Base-by-base conservation (phyloP, 2,888 invertebrate species). In the Eupithecia subumbrata region DNA sequence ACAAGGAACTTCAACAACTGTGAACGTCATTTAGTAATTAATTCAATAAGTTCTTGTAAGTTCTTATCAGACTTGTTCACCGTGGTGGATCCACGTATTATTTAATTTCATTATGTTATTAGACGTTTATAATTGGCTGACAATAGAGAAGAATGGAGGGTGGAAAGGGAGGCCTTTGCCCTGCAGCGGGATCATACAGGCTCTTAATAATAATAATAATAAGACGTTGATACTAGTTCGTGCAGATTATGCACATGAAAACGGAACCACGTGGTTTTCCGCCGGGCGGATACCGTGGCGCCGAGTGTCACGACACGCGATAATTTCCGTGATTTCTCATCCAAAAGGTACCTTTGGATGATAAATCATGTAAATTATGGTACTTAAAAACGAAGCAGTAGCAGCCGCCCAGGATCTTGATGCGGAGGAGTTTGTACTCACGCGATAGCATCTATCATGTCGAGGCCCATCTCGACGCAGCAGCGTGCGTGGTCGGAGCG, bases 401-500 rank as follows among this genome's bases (percentile, higher is more conserved):
- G 88, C 97, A 98, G 92, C 98, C 98, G 71, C 98, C 98, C 82
- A 97, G 95, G 87, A 97, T 97, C 94, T 97, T 97, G 87, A 97
- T 97, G 82, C 97, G 96, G 85, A 97, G 95, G 87, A 97, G 87
- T 97, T 97, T 97, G 85, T 97, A 97, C 97, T 97, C 88, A 5
- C 96, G 97, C 97, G 84, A 97, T 97, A 71, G 97, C 97, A 91
- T 97, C 97, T 85, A 97, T 97, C 97, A 97, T 97, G 88, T 97
- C 97, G 76, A 97, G 94, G 5, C 97, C 97, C 97, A 97, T 97
- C 95, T 97, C 97, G 75, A 97, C 97, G 82, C 98, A 97, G 94
- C 98, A 98, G 84, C 97, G 97, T 63, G 98, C 99, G 92, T 99
- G 99, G 93, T 99, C 98, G 30, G 97, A 96, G 56, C 98, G 95